These are phyloP conservation scores for Actinia equina DNA, from an alignment of 64 coral and sea anemone species.

Conservation along the genomic window DNA sequence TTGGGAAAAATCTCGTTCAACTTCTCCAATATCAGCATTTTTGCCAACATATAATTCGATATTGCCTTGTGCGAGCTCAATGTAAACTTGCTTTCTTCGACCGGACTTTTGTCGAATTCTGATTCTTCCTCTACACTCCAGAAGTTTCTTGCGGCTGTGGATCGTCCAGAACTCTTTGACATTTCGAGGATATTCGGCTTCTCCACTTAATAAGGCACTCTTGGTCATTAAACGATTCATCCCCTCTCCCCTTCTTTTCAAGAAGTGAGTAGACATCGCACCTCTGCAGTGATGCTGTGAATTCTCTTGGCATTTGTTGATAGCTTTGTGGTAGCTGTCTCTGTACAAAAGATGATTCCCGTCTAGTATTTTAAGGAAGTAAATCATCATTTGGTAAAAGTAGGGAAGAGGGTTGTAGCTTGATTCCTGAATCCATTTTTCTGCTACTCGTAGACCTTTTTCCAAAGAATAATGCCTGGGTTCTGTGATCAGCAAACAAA, in stretches of 20 bases:
- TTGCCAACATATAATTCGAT: slow-evolving; percentile 55
- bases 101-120: background rate
- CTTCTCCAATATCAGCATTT: slow-evolving; percentile 47
- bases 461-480: slow-evolving; percentile 49
- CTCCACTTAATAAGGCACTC: slow-evolving; percentile 27
- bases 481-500: slow-evolving; percentile 56
- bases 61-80: slow-evolving; percentile 49
- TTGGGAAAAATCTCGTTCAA: slow-evolving; percentile 28
- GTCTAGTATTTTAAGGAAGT: slow-evolving; percentile 65
- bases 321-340: slow-evolving; percentile 20
- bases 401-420: slow-evolving; percentile 32
- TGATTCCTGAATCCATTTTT: slow-evolving; percentile 30
- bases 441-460: slow-evolving; percentile 35
- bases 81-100: slow-evolving; percentile 22
- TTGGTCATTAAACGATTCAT: slow-evolving; percentile 48
- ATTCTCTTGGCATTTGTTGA: slow-evolving; percentile 39
- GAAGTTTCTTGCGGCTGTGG: slow-evolving; percentile 52
- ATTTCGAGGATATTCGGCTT: slow-evolving; percentile 27
- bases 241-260: slow-evolving; percentile 24
- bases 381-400: slow-evolving; percentile 74
- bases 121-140: slow-evolving; percentile 70
- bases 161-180: slow-evolving; percentile 60
- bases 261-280: slow-evolving; percentile 15
- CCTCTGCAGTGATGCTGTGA: slow-evolving; percentile 46
- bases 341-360: slow-evolving; percentile 17